phyloP scores from a whole-genome alignment of 2,888 invertebrate genomes.

The Margaritifera margaritifera region DNA sequence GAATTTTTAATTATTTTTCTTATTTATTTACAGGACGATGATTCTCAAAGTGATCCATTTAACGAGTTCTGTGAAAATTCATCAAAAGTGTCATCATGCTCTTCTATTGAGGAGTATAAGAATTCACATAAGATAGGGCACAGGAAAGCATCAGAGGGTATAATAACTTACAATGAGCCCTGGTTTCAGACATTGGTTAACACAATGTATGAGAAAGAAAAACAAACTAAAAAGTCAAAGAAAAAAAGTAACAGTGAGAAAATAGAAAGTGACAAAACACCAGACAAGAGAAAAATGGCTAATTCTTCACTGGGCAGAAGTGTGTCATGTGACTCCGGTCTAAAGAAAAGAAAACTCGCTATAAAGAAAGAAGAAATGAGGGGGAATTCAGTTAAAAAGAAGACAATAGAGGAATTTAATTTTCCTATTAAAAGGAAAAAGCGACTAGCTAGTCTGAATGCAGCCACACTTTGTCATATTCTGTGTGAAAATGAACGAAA shows the following conservation, averaged over 20 bases:
- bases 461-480: conserved; percentile 58
- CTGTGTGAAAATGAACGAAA: conserved; percentile 53
- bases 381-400: conserved; percentile 11
- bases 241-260: conserved; percentile 1
- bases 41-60: neutral
- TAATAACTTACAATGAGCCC: conserved; percentile 63
- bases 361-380: conserved; percentile 1
- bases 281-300: neutral
- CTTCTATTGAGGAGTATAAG: conserved; percentile 48
- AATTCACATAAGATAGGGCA: conserved; percentile 62
- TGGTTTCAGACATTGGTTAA: conserved; percentile 32
- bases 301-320: neutral
- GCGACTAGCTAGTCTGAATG: conserved; percentile 64
- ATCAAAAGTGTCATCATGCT: neutral
- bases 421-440: conserved; percentile 23
- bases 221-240: conserved; percentile 6
- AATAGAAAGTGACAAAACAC: conserved; percentile 1
- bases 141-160: conserved; percentile 54
- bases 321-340: neutral
- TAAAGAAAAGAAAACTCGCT: neutral
- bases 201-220: conserved; percentile 27
- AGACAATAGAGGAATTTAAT: conserved; percentile 2
- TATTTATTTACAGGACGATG: too few relatives aligned
- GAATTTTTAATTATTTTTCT: too few relatives aligned
- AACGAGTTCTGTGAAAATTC: neutral